Conservation (phyloP, 2,888 invertebrate genomes). For the Aquatica leii region DNA sequence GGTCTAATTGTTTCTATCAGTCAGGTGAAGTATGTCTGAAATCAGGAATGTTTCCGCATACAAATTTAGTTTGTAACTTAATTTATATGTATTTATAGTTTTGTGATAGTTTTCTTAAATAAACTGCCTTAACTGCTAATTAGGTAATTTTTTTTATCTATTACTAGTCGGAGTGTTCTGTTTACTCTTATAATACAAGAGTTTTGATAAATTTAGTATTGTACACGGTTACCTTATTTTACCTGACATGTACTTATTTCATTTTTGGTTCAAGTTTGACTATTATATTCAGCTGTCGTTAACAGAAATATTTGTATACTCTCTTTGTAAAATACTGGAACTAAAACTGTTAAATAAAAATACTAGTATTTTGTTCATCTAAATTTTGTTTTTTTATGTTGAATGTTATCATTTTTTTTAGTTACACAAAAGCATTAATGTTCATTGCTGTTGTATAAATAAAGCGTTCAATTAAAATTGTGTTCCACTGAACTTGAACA, state of each 20-base stretch:
- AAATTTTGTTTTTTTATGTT: not conserved
- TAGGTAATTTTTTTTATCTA: not conserved
- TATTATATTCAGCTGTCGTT: not conserved
- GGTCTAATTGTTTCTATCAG: not conserved
- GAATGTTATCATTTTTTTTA: too few relatives aligned
- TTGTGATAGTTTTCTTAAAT: slow-evolving; percentile 7
- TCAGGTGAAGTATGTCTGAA: slow-evolving; percentile 2
- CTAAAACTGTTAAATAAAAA: slow-evolving; percentile 12
- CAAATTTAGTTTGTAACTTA: slow-evolving; percentile 2
- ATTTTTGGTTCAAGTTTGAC: not conserved
- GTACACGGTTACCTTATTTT: slow-evolving; percentile 1
- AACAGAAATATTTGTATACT: slow-evolving; percentile 5
- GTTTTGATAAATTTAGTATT: slow-evolving; percentile 1
- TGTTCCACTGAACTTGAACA: too few relatives aligned
- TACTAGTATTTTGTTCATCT: slow-evolving; percentile 14
- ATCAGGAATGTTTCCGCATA: not conserved
- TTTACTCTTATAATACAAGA: not conserved
- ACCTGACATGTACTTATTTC: slow-evolving; percentile 12
- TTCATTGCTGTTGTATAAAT: too few relatives aligned
- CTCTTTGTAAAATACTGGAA: slow-evolving; percentile 8
- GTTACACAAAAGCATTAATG: too few relatives aligned
- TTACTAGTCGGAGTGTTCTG: slow-evolving; percentile 8
- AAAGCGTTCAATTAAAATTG: too few relatives aligned
- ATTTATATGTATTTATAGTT: slow-evolving; percentile 4
- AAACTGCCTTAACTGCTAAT: not conserved